These are phyloP conservation scores for Sycobia sp. DNA, from an alignment of 1,140 invertebrate species.

Conservation along the genomic window DNA sequence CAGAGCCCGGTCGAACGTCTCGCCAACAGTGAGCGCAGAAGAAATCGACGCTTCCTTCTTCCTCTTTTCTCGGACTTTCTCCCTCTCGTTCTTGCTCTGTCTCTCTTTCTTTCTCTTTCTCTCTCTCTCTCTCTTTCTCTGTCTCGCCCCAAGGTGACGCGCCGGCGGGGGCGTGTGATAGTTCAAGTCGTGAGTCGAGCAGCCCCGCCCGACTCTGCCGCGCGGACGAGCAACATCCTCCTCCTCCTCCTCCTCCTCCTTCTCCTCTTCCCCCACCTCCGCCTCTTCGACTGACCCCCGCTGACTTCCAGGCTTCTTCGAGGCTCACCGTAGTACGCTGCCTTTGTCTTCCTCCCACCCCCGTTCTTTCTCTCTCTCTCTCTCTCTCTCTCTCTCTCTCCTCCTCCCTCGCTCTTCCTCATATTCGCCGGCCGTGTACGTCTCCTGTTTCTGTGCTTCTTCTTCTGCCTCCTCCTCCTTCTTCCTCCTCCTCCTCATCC, in stretches of 20 bases:
- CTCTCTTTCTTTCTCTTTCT: not conserved
- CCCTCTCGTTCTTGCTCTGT: not conserved
- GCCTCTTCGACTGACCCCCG: constrained; percentile 28
- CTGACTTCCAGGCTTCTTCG: constrained; percentile 22
- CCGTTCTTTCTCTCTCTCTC: constrained; percentile 13
- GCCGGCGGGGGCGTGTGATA: constrained; percentile 63
- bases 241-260: constrained; percentile 33
- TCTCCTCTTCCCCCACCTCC: too few relatives aligned
- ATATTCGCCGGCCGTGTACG: not conserved
- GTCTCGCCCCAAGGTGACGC: constrained; percentile 52
- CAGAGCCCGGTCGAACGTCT: too few relatives aligned
- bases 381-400: not conserved
- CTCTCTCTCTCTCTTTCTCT: not conserved
- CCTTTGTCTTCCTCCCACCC: constrained; percentile 20
- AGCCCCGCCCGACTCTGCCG: constrained; percentile 62
- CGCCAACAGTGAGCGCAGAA: too few relatives aligned
- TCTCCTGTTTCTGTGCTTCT: constrained; percentile 21
- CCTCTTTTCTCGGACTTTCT: not conserved
- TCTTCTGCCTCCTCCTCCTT: not conserved
- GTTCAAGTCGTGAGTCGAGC: constrained; percentile 63
- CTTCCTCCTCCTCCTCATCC: constrained; percentile 6
- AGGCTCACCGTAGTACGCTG: constrained; percentile 24
- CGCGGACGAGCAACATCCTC: constrained; percentile 35
- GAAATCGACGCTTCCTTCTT: not conserved
- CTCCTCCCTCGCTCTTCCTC: not conserved